Evolutionary conservation across 2,888 invertebrate species (phyloP).

Genomic region (Microctonus brassicae): DNA sequence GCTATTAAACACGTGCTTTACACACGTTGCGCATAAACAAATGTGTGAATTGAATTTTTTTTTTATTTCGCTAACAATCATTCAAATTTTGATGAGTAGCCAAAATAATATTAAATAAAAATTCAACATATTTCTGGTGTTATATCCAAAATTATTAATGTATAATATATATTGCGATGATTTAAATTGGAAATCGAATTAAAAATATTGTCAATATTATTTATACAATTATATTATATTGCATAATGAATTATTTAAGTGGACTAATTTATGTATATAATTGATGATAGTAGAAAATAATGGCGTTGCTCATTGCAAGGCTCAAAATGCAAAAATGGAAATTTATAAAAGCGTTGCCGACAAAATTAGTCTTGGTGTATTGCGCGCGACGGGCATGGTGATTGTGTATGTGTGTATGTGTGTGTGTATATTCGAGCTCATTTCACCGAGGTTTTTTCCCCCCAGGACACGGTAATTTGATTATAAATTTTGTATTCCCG

Average conservation of each 20-base stretch:
- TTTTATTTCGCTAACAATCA: not conserved
- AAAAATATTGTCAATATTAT: no score
- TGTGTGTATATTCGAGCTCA: not conserved
- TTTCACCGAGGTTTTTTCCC: conserved; percentile 3
- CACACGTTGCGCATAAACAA: conserved; percentile 22
- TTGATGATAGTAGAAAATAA: not conserved
- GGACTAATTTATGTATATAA: not conserved
- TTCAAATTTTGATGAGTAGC: not conserved
- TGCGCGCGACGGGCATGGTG: conserved; percentile 33
- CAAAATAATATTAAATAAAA: no score
- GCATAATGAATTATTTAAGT: not conserved
- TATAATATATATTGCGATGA: no score
- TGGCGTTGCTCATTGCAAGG: not conserved
- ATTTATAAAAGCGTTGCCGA: conserved; percentile 52
- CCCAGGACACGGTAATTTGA: conserved; percentile 46
- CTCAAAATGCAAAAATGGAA: conserved; percentile 47
- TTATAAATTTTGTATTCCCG: conserved; percentile 52
- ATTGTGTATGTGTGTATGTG: not conserved
- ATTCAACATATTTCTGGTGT: no score
- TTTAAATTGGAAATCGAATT: no score
- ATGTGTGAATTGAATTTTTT: conserved; percentile 12
- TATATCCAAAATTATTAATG: no score
- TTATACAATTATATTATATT: not conserved
- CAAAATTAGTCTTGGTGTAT: conserved; percentile 49
- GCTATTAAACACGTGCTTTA: conserved; percentile 46